Evolutionary conservation across 2,888 invertebrate genomes (phyloP).

Genomic region (Dysmachus trigonus): DNA sequence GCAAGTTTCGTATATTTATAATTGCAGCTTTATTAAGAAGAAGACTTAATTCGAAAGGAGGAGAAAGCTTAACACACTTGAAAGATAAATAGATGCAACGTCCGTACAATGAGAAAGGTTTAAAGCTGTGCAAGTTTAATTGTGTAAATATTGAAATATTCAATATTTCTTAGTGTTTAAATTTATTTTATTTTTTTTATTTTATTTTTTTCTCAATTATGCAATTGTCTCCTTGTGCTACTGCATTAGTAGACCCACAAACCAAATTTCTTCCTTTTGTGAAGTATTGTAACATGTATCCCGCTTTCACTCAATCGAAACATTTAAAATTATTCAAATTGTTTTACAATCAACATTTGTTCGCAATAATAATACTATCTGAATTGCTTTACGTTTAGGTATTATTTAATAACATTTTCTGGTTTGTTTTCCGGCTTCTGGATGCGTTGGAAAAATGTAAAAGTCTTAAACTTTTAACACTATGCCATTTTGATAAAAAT

Average conservation of each 20-base stretch:
- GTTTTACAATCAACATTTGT: not conserved
- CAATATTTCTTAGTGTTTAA: not conserved
- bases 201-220: not conserved
- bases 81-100: not conserved
- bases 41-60: not conserved
- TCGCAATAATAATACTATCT: not conserved
- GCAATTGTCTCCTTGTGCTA: not conserved
- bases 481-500: not conserved
- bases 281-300: not conserved
- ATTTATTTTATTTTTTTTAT: not conserved
- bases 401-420: not conserved
- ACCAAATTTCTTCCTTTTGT: not conserved
- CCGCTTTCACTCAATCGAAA: not conserved
- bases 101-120: conserved; percentile 24
- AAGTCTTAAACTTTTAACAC: not conserved
- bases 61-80: not conserved
- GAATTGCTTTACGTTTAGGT: conserved; percentile 19
- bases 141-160: conserved; percentile 25
- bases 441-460: not conserved
- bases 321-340: not conserved
- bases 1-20: not conserved
- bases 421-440: not conserved
- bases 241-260: not conserved
- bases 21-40: not conserved
- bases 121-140: conserved; percentile 36